A percentile compares a stretch with the other conserved stretches of the same genome.
phyloP scores from a whole-genome alignment of 2,113 vertebrate species.

The Gopherus flavomarginatus region DNA sequence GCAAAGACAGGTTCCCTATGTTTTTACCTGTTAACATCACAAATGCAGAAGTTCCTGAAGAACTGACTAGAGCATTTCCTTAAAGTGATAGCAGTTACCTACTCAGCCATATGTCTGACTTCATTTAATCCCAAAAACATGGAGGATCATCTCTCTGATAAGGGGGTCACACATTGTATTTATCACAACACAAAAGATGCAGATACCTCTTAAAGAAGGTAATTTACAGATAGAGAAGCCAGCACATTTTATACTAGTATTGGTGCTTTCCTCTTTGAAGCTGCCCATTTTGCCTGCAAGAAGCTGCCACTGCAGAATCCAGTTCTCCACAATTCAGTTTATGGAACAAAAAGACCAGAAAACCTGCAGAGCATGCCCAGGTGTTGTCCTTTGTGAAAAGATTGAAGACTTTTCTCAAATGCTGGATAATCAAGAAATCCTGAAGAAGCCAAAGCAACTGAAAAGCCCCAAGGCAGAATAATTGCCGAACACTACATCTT shows the following conservation, averaged over 20 bases:
- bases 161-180: background rate
- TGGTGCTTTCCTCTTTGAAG: slow-evolving; percentile 37
- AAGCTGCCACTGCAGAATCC: background rate
- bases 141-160: background rate
- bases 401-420: slow-evolving; percentile 25
- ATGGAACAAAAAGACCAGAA: background rate
- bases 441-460: background rate
- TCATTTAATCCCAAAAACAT: slow-evolving; percentile 7
- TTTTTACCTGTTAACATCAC: background rate
- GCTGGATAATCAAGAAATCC: background rate
- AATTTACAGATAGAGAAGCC: background rate
- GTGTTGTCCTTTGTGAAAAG: background rate
- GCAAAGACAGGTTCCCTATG: background rate
- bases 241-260: slow-evolving; percentile 12
- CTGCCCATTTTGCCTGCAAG: background rate
- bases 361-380: background rate
- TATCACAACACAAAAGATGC: background rate
- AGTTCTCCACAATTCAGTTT: background rate
- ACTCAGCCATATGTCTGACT: background rate
- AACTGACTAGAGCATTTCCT: background rate
- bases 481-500: background rate
- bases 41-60: background rate
- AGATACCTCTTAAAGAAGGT: background rate
- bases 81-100: background rate
- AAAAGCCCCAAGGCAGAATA: slow-evolving; percentile 25